phyloP scores from a whole-genome alignment of 2,888 invertebrate genomes.

The Steinernema hermaphroditum region DNA sequence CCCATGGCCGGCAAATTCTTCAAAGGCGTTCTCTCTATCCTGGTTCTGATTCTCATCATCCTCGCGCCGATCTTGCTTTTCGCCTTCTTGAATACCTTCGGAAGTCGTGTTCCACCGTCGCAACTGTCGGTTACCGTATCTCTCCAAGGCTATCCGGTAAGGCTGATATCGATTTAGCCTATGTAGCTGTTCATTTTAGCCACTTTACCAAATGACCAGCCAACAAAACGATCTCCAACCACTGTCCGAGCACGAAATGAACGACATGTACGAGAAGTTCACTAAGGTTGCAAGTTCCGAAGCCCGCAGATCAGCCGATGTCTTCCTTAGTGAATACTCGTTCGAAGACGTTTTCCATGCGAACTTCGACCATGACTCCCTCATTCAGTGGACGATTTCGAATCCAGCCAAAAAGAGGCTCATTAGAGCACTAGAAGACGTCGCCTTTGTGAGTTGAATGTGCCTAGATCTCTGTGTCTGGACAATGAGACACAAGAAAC shows the following conservation, averaged over 20 bases:
- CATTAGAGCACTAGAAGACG: background rate
- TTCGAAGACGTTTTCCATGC: slow-evolving; percentile 16
- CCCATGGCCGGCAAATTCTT: slow-evolving; percentile 30
- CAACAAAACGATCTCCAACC: background rate
- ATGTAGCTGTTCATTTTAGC: background rate
- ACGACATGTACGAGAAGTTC: slow-evolving; percentile 7
- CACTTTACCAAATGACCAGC: slow-evolving; percentile 14
- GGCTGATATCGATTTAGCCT: background rate
- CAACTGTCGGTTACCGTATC: background rate
- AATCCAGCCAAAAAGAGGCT: slow-evolving; percentile 12
- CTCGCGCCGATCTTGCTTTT: slow-evolving; percentile 23
- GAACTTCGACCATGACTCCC: background rate
- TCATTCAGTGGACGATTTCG: slow-evolving; percentile 18
- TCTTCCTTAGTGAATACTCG: slow-evolving; percentile 23
- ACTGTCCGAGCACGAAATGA: background rate
- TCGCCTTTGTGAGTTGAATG: background rate
- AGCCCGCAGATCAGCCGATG: slow-evolving; percentile 8
- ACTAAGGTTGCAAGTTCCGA: background rate
- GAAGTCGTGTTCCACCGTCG: slow-evolving; percentile 8
- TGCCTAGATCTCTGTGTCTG: too few species aligned
- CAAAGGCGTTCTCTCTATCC: slow-evolving; percentile 26
- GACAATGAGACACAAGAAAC: too few species aligned
- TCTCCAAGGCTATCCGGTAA: slow-evolving; percentile 26
- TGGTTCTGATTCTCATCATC: slow-evolving; percentile 25
- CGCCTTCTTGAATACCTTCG: slow-evolving; percentile 27